Evolutionary conservation across 2,888 invertebrate genomes (phyloP).

Genomic region (Diploptera punctata): DNA sequence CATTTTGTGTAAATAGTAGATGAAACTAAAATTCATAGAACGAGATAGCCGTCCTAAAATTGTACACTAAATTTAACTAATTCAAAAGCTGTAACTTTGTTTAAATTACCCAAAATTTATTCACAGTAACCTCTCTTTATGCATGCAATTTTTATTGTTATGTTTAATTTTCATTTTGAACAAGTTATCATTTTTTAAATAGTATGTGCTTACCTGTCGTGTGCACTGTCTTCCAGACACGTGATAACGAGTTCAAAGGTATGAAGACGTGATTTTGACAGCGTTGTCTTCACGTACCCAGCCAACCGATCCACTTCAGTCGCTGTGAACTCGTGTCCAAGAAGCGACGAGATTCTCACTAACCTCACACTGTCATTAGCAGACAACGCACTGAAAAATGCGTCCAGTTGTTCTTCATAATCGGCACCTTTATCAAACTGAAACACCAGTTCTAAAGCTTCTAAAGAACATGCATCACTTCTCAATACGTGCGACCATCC

Average conservation of each 20-base stretch:
- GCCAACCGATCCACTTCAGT: conserved; percentile 59
- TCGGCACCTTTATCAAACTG: conserved; percentile 56
- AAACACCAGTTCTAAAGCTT: conserved; percentile 59
- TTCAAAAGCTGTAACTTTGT: too few relatives aligned
- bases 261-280: conserved; percentile 59
- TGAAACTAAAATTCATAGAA: too few relatives aligned
- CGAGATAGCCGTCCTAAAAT: too few relatives aligned
- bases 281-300: conserved; percentile 56
- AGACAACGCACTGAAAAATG: conserved; percentile 59
- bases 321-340: conserved; percentile 61
- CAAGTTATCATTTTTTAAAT: too few relatives aligned
- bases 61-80: too few relatives aligned
- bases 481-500: conserved; percentile 61
- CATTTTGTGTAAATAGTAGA: too few relatives aligned
- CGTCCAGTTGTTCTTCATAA: conserved; percentile 53
- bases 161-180: too few relatives aligned
- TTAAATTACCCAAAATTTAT: too few relatives aligned
- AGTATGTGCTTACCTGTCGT: conserved; percentile 52
- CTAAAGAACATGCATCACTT: conserved; percentile 57
- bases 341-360: conserved; percentile 59
- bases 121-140: too few relatives aligned
- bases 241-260: conserved; percentile 62
- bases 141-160: too few relatives aligned
- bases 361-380: conserved; percentile 61
- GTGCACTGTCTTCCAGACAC: conserved; percentile 60